Evolutionary conservation across 2,797 vertebrate species (phyloP), one percentile per base, ranked within the genome.

Genomic region (Lophius americanus): DNA sequence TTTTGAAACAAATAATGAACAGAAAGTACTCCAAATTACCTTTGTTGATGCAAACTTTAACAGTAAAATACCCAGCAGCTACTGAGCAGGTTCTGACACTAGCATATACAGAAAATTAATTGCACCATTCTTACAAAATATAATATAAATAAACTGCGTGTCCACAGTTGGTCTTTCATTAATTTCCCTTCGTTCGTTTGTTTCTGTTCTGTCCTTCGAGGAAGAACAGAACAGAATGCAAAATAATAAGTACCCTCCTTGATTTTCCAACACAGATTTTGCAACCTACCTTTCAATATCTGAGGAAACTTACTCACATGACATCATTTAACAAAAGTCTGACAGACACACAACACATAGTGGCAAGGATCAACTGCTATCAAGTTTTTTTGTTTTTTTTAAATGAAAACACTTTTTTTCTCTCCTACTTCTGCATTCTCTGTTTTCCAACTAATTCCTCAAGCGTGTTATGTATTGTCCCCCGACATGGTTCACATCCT

Each of bases 401-500:
- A 23, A 23, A 23, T 23, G 61, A 32, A 59, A 47, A 52, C 59
- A 39, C 50, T 68, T 67, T 63, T 33, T 39, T 47, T 14, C 61
- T 39, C 50, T 14, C 61, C 57, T 14, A 51, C 12, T 6, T 59
- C 47, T 4, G 6, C 56, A 50, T 49, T 60, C 47, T 51, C 35
- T 51, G 9, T 73, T 75, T 72, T 70, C 62, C 46, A 49, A n/a
- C 67, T 56, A 48, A 70, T 81, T 82, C 77, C 74, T 69, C 73
- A 70, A 67, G 72, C 76, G 5, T 44, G 43, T 74, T 74, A 67
- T 75, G 77, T 63, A 61, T 68, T 41, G 50, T 64, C 60, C 62
- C 68, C 68, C 63, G 47, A 73, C 42, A 78, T 78, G 70, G 60
- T 81, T 85, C 71, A 85, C 48, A 55, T 78, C 82, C 76, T 75